Evolutionary conservation across 1,140 invertebrate genomes (phyloP).

Genomic region (Leptopilina boulardi): DNA sequence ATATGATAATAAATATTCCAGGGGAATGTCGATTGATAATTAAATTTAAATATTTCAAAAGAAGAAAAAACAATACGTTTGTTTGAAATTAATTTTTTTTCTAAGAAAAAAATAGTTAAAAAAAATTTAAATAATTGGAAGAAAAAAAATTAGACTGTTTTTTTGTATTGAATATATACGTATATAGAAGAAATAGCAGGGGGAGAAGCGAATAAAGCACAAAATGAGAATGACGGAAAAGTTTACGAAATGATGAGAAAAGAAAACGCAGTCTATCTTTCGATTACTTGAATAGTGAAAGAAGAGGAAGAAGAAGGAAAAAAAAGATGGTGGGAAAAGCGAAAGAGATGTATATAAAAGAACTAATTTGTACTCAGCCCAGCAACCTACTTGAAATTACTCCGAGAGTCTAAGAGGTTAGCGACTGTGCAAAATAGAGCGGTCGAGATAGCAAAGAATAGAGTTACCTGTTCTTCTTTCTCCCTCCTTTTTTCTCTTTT

Average conservation of each 20-base stretch:
- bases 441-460: background rate
- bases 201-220: background rate
- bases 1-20: too few species aligned
- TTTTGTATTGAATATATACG: too few species aligned
- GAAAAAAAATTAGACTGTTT: too few species aligned
- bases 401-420: slow-evolving; percentile 22
- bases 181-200: too few species aligned
- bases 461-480: slow-evolving; percentile 25
- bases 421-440: slow-evolving; percentile 21
- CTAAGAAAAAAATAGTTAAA: too few species aligned
- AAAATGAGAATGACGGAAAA: background rate
- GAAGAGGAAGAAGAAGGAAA: too few species aligned
- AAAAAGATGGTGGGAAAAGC: background rate
- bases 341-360: background rate
- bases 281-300: background rate
- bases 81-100: too few species aligned
- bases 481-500: slow-evolving; percentile 5
- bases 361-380: slow-evolving; percentile 14
- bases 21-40: too few species aligned
- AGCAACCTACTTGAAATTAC: slow-evolving; percentile 14
- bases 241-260: background rate
- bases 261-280: background rate
- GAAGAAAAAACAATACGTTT: too few species aligned
- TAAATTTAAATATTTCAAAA: too few species aligned
- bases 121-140: too few species aligned